A percentile compares a stretch with the other conserved stretches of the same genome.
These are phyloP conservation scores for Paguma larvata DNA, from an alignment of 2,797 vertebrate genomes.

Conservation along the genomic window DNA sequence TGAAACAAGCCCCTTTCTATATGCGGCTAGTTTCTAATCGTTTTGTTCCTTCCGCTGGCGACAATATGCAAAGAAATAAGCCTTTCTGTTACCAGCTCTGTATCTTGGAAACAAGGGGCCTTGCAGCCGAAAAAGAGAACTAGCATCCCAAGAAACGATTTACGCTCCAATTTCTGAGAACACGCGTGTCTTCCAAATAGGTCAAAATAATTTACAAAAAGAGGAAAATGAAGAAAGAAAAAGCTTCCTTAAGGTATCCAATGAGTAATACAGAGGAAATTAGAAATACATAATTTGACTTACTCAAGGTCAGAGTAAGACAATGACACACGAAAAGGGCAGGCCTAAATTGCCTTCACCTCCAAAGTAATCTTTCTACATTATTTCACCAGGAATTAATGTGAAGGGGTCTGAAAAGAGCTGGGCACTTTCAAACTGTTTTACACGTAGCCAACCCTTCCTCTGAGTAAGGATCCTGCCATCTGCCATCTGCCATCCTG, in stretches of 20 bases:
- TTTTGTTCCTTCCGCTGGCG: background rate
- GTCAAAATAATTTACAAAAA: constrained; percentile 47
- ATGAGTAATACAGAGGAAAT: constrained; percentile 56
- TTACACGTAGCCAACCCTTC: background rate
- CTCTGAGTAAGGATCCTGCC: background rate
- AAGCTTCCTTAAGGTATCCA: constrained; percentile 20
- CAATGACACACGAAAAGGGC: background rate
- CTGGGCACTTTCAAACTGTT: background rate
- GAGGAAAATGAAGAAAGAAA: background rate
- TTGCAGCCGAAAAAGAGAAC: constrained; percentile 10
- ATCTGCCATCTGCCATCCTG: background rate
- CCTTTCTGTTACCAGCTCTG: background rate
- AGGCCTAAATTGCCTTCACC: constrained; percentile 41
- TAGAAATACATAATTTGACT: constrained; percentile 10
- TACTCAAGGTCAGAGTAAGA: constrained; percentile 53
- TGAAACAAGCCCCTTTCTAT: background rate
- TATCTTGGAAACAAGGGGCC: constrained; percentile 30
- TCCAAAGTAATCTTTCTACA: constrained; percentile 36
- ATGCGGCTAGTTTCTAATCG: background rate
- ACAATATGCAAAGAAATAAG: constrained; percentile 15
- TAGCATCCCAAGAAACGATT: background rate
- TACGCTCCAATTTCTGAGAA: constrained; percentile 39
- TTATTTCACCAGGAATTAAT: constrained; percentile 64
- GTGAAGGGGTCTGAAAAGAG: constrained; percentile 35
- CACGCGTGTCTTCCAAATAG: constrained; percentile 61